phyloP scores from a whole-genome alignment of 2,888 invertebrate genomes.

The Linyphia triangularis region DNA sequence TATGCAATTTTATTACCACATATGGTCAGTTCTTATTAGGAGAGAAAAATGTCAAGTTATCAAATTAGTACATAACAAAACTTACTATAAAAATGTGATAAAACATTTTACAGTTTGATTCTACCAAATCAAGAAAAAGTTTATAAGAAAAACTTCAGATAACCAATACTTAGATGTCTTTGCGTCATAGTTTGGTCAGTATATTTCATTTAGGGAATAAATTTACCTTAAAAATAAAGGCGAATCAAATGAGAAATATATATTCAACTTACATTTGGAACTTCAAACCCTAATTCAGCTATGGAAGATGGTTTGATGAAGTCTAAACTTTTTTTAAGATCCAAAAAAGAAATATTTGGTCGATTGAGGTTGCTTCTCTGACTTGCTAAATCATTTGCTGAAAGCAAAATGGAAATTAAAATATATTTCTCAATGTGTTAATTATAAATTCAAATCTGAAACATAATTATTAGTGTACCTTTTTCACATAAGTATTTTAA shows the following conservation, averaged over 20 bases:
- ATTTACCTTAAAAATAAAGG: too few species aligned
- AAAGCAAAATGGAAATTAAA: neutral
- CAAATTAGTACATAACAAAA: too few species aligned
- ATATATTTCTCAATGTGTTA: neutral
- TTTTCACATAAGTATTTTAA: conserved; percentile 11
- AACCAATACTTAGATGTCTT: too few species aligned
- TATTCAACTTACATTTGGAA: conserved; percentile 85
- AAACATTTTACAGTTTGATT: too few species aligned
- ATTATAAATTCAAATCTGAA: neutral
- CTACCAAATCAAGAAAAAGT: too few species aligned
- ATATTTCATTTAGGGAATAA: too few species aligned
- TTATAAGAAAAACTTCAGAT: too few species aligned
- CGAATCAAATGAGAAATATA: neutral
- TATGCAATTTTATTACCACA: too few species aligned
- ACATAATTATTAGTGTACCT: neutral
- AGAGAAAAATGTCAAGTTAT: too few species aligned
- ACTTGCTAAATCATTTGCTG: neutral
- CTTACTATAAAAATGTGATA: too few species aligned
- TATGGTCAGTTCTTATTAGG: too few species aligned
- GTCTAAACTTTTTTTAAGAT: conserved; percentile 78
- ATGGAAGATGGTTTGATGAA: conserved; percentile 91
- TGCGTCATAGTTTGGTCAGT: too few species aligned
- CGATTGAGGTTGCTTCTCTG: neutral
- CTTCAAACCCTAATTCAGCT: conserved; percentile 92
- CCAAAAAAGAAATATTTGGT: conserved; percentile 71